A percentile compares a stretch with the other conserved stretches of the same genome.
Evolutionary conservation across 2,113 vertebrate species (phyloP).

Genomic region (Thermophis baileyi): DNA sequence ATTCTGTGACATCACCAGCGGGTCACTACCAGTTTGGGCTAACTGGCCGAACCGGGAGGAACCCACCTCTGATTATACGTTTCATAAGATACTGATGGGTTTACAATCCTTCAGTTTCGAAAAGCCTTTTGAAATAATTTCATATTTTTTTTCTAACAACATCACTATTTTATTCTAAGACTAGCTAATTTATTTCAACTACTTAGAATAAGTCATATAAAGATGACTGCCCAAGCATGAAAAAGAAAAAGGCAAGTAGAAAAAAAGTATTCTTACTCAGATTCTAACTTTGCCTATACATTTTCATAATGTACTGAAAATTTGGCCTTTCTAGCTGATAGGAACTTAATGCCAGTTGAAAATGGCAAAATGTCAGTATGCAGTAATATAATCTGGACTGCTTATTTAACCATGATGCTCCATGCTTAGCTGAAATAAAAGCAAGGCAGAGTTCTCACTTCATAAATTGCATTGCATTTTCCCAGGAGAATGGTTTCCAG

Average conservation of each 20-base stretch:
- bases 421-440: background rate
- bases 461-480: background rate
- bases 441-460: background rate
- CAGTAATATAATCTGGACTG: background rate
- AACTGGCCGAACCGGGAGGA: too few species aligned
- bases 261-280: background rate
- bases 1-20: too few species aligned
- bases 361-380: slow-evolving; percentile 43
- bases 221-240: background rate
- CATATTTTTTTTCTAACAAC: background rate
- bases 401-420: slow-evolving; percentile 23
- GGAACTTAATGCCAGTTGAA: slow-evolving; percentile 29
- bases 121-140: background rate
- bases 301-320: background rate
- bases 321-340: background rate
- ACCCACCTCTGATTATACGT: too few species aligned
- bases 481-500: background rate
- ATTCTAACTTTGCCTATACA: slow-evolving; percentile 8
- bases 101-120: background rate
- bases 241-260: background rate
- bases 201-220: background rate
- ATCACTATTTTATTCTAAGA: background rate
- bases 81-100: background rate
- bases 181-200: background rate
- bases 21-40: too few species aligned